Evolutionary conservation across 2,888 invertebrate species (phyloP), one percentile per base, ranked within the genome.

Genomic region (Auanema freiburgensis): DNA sequence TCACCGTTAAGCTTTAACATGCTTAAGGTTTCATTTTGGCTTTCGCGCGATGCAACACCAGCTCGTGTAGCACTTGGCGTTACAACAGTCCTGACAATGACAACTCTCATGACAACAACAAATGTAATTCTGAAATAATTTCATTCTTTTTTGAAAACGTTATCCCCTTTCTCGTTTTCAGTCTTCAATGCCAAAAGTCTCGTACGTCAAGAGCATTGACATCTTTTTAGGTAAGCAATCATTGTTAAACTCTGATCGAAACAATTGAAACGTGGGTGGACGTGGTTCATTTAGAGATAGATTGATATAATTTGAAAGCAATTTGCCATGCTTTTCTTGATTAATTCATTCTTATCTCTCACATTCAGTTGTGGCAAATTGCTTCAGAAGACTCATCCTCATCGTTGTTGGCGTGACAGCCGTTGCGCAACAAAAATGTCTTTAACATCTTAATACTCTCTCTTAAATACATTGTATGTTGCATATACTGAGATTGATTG

Each of bases 191-290:
- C 96, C 96, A 82, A 93, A 96, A 88, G 93, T 94, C 85, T 93
- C 93, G 76, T 94, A 94, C 88, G 93, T 94, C 86, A 94, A 94
- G 87, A 72, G 74, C 50, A 95, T 95, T 86, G 95, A 95, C 87
- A 93, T 95, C 83, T 95, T 75, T 56, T 68, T 76, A 16, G 76
- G 76, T 76, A 58, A 63, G 71, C 67, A 2, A 52, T 14, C 16
- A n/a, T 52, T 53, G 16, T 50, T 49, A 33, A 33, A 33, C 33
- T 33, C 33, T 33, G 33, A 33, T 33, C 33, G 33, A 33, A 33
- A 33, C 33, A 33, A 33, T 33, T 33, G 33, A 33, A 33, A 33
- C 33, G 33, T 33, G 33, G 33, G 33, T 33, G 33, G 33, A 33
- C 33, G 33, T 33, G 33, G 8, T 33, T 33, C 33, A 8, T 6